Evolutionary conservation across 1,140 invertebrate species (phyloP).

Genomic region (Lepidurus arcticus): DNA sequence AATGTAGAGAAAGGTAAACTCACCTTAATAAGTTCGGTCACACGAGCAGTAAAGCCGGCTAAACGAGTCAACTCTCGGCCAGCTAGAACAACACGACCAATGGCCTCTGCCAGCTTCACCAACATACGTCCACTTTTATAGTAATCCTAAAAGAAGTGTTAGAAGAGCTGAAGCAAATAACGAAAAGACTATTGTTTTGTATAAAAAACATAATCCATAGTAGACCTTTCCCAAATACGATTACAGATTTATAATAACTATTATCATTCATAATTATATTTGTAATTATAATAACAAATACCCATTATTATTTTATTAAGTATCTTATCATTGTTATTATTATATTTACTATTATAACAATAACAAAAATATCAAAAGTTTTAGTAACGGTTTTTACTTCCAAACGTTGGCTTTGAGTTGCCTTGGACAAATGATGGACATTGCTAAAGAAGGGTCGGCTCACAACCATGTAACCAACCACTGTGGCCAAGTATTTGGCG

Average conservation of each 20-base stretch:
- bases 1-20: not conserved
- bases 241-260: too few species aligned
- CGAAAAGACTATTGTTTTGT: slow-evolving; percentile 16
- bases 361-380: not conserved
- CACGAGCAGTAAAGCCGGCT: slow-evolving; percentile 86
- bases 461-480: slow-evolving; percentile 91
- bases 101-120: slow-evolving; percentile 92
- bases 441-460: slow-evolving; percentile 84
- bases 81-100: slow-evolving; percentile 86
- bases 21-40: slow-evolving; percentile 72
- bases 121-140: slow-evolving; percentile 96
- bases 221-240: too few species aligned
- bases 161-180: slow-evolving; percentile 11
- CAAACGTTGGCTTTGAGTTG: slow-evolving; percentile 60
- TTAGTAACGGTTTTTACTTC: slow-evolving; percentile 50
- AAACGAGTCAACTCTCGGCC: slow-evolving; percentile 88
- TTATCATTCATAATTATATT: too few species aligned
- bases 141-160: slow-evolving; percentile 59
- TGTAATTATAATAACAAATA: too few species aligned
- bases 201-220: slow-evolving; percentile 25
- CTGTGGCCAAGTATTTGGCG: slow-evolving; percentile 91
- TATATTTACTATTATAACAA: not conserved
- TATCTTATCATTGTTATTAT: too few species aligned
- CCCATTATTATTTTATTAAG: too few species aligned
- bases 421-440: slow-evolving; percentile 56